Evolutionary conservation across 2,888 invertebrate genomes (phyloP).

Genomic region (Callimorpha dominula): DNA sequence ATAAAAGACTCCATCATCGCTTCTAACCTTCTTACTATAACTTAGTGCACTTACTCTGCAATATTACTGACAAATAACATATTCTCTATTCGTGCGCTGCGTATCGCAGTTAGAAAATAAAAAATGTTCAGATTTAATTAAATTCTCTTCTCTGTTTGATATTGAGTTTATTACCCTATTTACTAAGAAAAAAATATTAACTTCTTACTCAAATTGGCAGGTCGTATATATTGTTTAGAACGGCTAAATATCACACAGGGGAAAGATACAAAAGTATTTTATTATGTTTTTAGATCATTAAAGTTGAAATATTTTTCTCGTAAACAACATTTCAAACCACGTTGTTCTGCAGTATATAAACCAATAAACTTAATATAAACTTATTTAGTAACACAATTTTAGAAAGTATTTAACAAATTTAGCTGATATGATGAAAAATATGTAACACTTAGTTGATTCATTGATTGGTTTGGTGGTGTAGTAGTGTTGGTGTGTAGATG

Average conservation of each 20-base stretch:
- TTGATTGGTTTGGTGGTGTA: no score
- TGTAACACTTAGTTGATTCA: no score
- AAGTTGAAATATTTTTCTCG: slow-evolving; percentile 13
- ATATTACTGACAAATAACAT: not conserved
- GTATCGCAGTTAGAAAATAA: not conserved
- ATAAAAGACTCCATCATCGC: slow-evolving; percentile 21
- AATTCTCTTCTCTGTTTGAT: not conserved
- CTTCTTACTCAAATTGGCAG: slow-evolving; percentile 37
- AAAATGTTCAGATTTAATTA: not conserved
- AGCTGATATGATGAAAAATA: no score
- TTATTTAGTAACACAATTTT: no score
- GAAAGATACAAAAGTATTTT: slow-evolving; percentile 40
- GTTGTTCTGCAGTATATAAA: not conserved
- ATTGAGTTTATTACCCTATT: slow-evolving; percentile 17
- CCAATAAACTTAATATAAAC: no score
- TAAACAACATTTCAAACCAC: not conserved
- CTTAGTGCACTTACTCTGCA: not conserved
- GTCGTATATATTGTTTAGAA: slow-evolving; percentile 39
- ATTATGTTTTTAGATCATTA: slow-evolving; percentile 38
- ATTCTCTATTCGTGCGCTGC: not conserved
- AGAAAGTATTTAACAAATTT: no score
- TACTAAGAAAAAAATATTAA: slow-evolving; percentile 36
- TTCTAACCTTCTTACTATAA: not conserved
- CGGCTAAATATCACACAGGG: slow-evolving; percentile 38
- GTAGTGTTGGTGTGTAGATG: no score